These are phyloP conservation scores for Ennomos erosarius DNA, from an alignment of 2,888 invertebrate species.

Conservation along the genomic window DNA sequence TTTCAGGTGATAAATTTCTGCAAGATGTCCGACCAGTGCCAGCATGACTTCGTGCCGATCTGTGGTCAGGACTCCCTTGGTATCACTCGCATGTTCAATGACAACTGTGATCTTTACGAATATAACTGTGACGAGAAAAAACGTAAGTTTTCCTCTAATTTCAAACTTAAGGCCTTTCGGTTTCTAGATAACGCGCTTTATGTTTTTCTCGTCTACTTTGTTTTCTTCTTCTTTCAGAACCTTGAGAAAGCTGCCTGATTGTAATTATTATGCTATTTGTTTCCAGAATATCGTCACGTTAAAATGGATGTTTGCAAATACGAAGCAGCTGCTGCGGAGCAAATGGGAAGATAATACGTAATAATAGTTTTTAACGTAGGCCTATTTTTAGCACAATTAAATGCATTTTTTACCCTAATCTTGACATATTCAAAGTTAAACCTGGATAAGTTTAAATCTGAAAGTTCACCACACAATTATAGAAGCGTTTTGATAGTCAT, in stretches of 20 bases:
- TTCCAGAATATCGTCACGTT: slow-evolving; percentile 76
- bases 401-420: too few relatives aligned
- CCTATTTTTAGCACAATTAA: not conserved
- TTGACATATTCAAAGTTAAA: too few relatives aligned
- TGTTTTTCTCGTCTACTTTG: too few relatives aligned
- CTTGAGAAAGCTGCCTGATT: too few relatives aligned
- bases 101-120: slow-evolving; percentile 76
- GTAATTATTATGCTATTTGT: slow-evolving; percentile 17
- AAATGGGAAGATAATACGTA: slow-evolving; percentile 7
- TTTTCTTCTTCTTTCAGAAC: too few relatives aligned
- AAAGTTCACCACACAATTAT: too few relatives aligned
- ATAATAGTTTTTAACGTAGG: not conserved
- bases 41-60: slow-evolving; percentile 75
- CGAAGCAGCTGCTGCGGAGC: slow-evolving; percentile 62
- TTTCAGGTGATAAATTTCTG: slow-evolving; percentile 75
- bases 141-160: slow-evolving; percentile 57
- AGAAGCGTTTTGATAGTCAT: too few relatives aligned
- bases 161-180: too few relatives aligned
- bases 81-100: slow-evolving; percentile 73
- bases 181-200: too few relatives aligned
- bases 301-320: slow-evolving; percentile 70
- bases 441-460: too few relatives aligned
- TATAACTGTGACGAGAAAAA: slow-evolving; percentile 79
- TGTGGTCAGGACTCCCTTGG: slow-evolving; percentile 79
- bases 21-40: slow-evolving; percentile 76